These are phyloP conservation scores for Dermatemys mawii DNA, from an alignment of 2,113 vertebrate genomes.

Conservation along the genomic window DNA sequence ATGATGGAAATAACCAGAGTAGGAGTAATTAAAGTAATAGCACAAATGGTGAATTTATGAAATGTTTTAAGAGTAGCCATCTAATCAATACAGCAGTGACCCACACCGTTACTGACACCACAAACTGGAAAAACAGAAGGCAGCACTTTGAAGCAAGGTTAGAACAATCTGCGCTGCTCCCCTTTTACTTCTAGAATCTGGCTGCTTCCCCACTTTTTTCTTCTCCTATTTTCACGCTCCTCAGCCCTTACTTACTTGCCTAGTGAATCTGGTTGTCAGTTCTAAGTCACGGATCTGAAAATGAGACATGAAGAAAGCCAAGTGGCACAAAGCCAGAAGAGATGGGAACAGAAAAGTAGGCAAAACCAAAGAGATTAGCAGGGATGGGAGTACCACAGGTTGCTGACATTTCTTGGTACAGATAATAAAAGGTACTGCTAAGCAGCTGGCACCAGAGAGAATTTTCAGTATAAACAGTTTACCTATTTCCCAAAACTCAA, in stretches of 20 bases:
- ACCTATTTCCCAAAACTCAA: neutral
- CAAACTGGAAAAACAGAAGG: neutral
- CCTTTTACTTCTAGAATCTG: neutral
- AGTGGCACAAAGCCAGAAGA: neutral
- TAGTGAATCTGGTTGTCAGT: neutral
- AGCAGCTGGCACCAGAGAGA: neutral
- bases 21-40: conserved; percentile 17
- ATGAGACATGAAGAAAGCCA: neutral
- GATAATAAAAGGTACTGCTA: conserved; percentile 13
- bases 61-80: conserved; percentile 18
- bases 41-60: conserved; percentile 23
- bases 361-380: neutral
- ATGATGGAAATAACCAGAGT: conserved; percentile 17
- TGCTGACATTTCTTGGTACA: neutral
- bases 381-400: neutral
- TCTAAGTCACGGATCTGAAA: conserved; percentile 31
- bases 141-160: neutral
- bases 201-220: neutral
- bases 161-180: neutral
- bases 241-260: conserved; percentile 3
- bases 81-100: conserved; percentile 2
- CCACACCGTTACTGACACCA: neutral
- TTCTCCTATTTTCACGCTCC: neutral
- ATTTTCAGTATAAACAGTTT: neutral
- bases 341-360: neutral